A percentile compares a stretch with the other conserved stretches of the same genome.
Conservation (phyloP, 2,888 invertebrate species). For the Zelleria hepariella region DNA sequence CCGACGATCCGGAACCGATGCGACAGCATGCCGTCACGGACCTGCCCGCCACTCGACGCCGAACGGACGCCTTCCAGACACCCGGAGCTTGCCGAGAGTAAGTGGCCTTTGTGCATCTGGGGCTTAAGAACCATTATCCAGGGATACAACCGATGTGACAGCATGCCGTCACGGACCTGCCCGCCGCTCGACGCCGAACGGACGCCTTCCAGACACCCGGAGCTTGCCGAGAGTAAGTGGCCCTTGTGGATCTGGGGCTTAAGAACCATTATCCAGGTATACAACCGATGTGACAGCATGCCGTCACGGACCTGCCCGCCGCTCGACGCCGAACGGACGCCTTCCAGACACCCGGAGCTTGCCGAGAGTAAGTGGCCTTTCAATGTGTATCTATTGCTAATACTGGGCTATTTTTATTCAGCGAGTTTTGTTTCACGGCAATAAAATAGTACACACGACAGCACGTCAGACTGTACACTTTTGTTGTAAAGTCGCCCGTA, state of each 20-base stretch:
- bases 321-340: slow-evolving; percentile 75
- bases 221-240: slow-evolving; percentile 36
- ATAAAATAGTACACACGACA: too few species aligned
- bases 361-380: slow-evolving; percentile 29
- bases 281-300: slow-evolving; percentile 88
- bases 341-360: slow-evolving; percentile 57
- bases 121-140: too few species aligned
- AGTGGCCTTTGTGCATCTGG: neutral
- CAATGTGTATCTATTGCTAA: neutral
- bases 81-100: slow-evolving; percentile 46
- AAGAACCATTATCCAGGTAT: too few species aligned
- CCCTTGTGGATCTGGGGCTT: neutral
- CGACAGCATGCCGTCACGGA: slow-evolving; percentile 86
- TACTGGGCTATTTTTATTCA: too few species aligned
- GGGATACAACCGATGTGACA: slow-evolving; percentile 88
- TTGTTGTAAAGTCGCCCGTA: too few species aligned
- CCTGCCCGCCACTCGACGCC: slow-evolving; percentile 78
- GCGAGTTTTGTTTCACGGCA: too few species aligned
- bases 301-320: slow-evolving; percentile 79
- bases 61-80: slow-evolving; percentile 63
- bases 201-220: slow-evolving; percentile 53
- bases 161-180: slow-evolving; percentile 81
- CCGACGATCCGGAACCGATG: slow-evolving; percentile 76
- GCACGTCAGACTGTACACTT: too few species aligned
- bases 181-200: slow-evolving; percentile 78